Evolutionary conservation across 1,140 invertebrate genomes (phyloP), one percentile per base, ranked within the genome.

Genomic region (Apis cerana): DNA sequence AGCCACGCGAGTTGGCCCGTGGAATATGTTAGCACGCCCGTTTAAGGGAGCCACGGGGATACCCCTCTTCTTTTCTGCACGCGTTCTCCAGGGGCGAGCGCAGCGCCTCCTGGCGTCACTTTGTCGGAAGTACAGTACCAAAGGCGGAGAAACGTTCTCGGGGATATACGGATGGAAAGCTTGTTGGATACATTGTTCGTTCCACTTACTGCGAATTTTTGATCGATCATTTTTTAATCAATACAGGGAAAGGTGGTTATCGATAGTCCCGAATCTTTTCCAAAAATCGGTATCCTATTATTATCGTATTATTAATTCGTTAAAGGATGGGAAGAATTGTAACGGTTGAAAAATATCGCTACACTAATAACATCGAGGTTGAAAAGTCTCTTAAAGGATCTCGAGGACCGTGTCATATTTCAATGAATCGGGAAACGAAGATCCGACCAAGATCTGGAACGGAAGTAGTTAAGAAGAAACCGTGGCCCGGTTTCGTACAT

Each of bases 1-100:
- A 80, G 78, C 86, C 83, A 85, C 83, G 83, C 75, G 83, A 80
- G 83, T 76, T 75, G 62, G 58, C 76, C 76, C 80, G 80, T 75
- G 83, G 87, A 88, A 85, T 88, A 85, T 50, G 69, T 88, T 88
- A 88, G 64, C 83, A 72, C 67, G 72, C 12, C 75, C 76, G 76
- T 88, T 88, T 88, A 89, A 87, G 62, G 72, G 80, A 83, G 69
- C 43, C 61, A n/a, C 17, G 19, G 33, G 33, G 61, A 75, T 52
- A 33, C 23, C 58, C 43, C 19, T 72, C 23, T 21, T 11, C 70
- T 19, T 7, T 17, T 15, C 19, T 19, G 2, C n/a, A 21, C 15
- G 54, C 19, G 3, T 11, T 15, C 56, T 17, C 7, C 15, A 5
- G 56, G 2, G 19, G 10, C 64, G 33, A 67, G 7, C 33, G 64